These are phyloP conservation scores for Gerris lacustris DNA, from an alignment of 2,888 invertebrate genomes.

Conservation along the genomic window DNA sequence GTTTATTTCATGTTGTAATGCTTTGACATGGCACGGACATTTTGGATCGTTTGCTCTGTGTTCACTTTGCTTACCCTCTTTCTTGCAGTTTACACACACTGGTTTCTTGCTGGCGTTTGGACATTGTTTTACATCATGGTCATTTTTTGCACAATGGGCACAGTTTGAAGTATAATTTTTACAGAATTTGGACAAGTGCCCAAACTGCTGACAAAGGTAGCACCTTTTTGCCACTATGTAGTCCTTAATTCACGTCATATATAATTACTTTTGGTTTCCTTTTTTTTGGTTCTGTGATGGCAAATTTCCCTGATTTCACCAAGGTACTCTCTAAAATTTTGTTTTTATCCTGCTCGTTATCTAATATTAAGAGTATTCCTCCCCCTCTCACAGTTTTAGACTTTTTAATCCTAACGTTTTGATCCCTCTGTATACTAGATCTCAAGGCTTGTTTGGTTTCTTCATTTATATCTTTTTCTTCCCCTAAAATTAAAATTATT, in stretches of 20 bases:
- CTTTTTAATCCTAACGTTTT: too few relatives aligned
- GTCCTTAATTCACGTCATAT: background rate
- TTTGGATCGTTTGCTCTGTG: background rate
- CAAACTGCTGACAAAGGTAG: background rate
- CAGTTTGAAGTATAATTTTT: background rate
- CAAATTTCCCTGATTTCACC: too few relatives aligned
- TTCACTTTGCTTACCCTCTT: background rate
- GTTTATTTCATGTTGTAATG: background rate
- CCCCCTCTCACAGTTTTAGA: too few relatives aligned
- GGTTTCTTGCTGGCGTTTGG: background rate
- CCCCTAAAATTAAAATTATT: too few relatives aligned
- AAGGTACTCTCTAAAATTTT: too few relatives aligned
- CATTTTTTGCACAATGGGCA: background rate
- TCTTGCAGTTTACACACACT: background rate
- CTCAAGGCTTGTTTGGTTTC: too few relatives aligned
- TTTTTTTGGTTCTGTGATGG: too few relatives aligned
- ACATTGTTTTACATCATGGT: background rate
- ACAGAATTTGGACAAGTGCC: background rate
- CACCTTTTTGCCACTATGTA: background rate
- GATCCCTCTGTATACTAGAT: too few relatives aligned
- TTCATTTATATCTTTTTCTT: too few relatives aligned
- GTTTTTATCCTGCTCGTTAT: too few relatives aligned
- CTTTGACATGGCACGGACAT: background rate
- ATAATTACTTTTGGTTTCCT: too few relatives aligned
- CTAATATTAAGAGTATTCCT: too few relatives aligned